Evolutionary conservation across 1,140 invertebrate genomes (phyloP).

Genomic region (Drosophila asahinai): DNA sequence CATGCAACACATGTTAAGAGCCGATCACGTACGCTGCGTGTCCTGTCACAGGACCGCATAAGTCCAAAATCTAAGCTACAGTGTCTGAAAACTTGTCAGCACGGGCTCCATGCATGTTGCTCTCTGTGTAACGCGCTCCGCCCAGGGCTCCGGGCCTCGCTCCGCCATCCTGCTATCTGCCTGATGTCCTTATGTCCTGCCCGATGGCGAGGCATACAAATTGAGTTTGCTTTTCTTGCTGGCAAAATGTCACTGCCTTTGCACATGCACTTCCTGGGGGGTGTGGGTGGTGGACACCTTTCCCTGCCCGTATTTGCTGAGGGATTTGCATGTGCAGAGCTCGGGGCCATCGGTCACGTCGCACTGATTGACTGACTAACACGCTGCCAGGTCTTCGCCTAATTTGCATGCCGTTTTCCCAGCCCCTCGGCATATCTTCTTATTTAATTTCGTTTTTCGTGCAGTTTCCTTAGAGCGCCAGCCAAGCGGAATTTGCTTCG

Average conservation of each 20-base stretch:
- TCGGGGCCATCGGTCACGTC: constrained; percentile 41
- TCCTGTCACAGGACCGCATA: constrained; percentile 69
- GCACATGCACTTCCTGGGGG: constrained; percentile 23
- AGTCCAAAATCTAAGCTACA: constrained; percentile 53
- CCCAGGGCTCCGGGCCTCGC: neutral
- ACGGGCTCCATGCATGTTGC: constrained; percentile 44
- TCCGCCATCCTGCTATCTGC: constrained; percentile 19
- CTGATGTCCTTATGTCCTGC: constrained; percentile 13
- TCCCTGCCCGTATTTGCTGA: constrained; percentile 32
- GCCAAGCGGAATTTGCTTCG: constrained; percentile 5
- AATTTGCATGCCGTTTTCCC: constrained; percentile 25
- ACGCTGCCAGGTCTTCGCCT: constrained; percentile 30
- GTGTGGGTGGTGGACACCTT: constrained; percentile 3
- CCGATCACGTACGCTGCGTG: constrained; percentile 69
- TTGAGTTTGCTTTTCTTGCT: constrained; percentile 66
- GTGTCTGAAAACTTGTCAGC: constrained; percentile 49
- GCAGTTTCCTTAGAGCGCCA: constrained; percentile 21
- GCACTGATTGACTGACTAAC: constrained; percentile 56
- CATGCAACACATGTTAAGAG: constrained; percentile 62
- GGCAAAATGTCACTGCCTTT: constrained; percentile 41
- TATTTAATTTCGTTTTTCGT: constrained; percentile 15
- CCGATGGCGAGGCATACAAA: constrained; percentile 51
- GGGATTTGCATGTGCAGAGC: constrained; percentile 68
- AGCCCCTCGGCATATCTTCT: neutral
- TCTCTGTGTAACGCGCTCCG: constrained; percentile 3